Base-by-base conservation (phyloP, 2,797 vertebrate species). In the Pipistrellus nathusii region DNA sequence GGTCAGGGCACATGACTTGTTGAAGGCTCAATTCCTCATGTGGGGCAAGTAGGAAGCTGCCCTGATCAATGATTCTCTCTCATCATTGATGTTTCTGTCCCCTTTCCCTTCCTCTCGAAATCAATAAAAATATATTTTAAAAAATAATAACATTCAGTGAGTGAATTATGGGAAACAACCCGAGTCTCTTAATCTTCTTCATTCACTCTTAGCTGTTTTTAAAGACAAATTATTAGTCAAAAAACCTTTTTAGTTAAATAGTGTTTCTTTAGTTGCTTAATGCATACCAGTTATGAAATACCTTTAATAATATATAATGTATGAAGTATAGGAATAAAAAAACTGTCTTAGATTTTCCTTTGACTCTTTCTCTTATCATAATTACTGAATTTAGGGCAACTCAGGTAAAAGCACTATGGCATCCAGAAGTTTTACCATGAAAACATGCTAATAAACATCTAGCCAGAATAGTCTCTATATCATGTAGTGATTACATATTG, bases 271-370 rank as follows among this genome's bases (percentile, higher is more conserved):
- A 73, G 38, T 89, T 95, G 44, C 68, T 75, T 85, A 85, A 44
- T 59, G 57, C 25, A 46, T 94, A 80, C 38, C 44, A 88, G 20
- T 88, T 95, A 8, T 85, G 59, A 75, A 90, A 85, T 90, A 69
- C 23, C 41, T 81, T 53, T 85, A 41, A n/a, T 46, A 64, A 18
- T 80, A 41, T 68, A 13, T 35, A 64, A 44, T 32, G 1, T 78
- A 53, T 69, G 72, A 32, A 46, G 18, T 64, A 53, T 21, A 68
- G 27, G 62, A 53, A 13, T 55, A 44, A 88, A 85, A 44, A 88
- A 85, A n/a, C n/a, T 51, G 17, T 77, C 55, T 92, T 75, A 53
- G 46, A 44, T 82, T 88, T 72, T 75, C 48, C 62, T 64, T 64
- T 87, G 51, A 64, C 44, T 62, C 8, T 71, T 59, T 84, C 64